These are phyloP conservation scores for Leucoptera coffeella DNA, from an alignment of 2,888 invertebrate genomes.

Conservation along the genomic window DNA sequence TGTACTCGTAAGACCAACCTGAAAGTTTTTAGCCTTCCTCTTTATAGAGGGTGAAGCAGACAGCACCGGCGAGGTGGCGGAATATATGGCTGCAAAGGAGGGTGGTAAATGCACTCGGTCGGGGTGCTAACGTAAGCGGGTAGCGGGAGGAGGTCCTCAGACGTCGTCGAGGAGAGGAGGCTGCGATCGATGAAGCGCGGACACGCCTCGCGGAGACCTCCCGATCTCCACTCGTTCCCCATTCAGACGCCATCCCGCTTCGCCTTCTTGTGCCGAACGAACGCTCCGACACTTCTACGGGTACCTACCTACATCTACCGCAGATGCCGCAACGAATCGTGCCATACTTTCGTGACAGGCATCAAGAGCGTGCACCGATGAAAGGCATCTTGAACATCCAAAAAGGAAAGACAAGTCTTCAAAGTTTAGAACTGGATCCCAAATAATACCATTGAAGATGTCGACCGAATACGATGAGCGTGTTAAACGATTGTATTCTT, in stretches of 20 bases:
- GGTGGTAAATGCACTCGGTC: constrained; percentile 51
- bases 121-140: constrained; percentile 45
- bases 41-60: constrained; percentile 13
- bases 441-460: constrained; percentile 18
- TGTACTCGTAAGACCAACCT: no score
- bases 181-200: constrained; percentile 53
- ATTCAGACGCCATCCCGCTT: constrained; percentile 19
- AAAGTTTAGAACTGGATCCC: background rate
- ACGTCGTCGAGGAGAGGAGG: constrained; percentile 49
- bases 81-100: constrained; percentile 25
- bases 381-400: constrained; percentile 3
- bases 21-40: no score
- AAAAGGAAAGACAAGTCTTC: constrained; percentile 2
- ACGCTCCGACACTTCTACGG: no score
- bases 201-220: constrained; percentile 46
- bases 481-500: constrained; percentile 48
- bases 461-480: constrained; percentile 41
- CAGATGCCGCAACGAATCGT: no score
- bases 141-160: constrained; percentile 19
- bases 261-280: constrained; percentile 7
- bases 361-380: constrained; percentile 1
- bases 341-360: no score
- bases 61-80: constrained; percentile 16
- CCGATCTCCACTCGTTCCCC: constrained; percentile 25
- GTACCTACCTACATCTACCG: no score